Conservation (phyloP, 2,797 vertebrate genomes). For the Fistularia commersonii region DNA sequence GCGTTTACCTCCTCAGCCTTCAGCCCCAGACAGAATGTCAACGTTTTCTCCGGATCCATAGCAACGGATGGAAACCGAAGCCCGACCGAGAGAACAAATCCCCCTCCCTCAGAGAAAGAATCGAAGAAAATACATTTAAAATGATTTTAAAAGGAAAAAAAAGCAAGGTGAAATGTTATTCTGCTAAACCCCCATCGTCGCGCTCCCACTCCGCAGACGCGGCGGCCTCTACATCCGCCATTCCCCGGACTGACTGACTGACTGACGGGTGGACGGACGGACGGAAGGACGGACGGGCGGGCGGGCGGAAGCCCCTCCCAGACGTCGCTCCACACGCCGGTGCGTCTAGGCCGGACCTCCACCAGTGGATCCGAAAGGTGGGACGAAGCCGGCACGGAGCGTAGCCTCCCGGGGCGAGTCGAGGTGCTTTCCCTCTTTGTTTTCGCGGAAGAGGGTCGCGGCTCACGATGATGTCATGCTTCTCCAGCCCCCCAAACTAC, state of each 20-base stretch:
- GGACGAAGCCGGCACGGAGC: constrained; percentile 2
- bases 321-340: constrained; percentile 33
- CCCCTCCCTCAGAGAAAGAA: no score
- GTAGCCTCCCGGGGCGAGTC: constrained; percentile 8
- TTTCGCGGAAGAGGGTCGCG: constrained; percentile 33
- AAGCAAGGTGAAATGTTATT: constrained; percentile 27
- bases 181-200: constrained; percentile 53
- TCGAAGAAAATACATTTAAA: no score
- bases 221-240: constrained; percentile 66
- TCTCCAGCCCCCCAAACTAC: constrained; percentile 51
- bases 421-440: constrained; percentile 30
- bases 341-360: no score
- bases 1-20: constrained; percentile 69
- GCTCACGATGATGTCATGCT: constrained; percentile 70
- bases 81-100: not conserved
- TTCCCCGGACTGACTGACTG: constrained; percentile 44
- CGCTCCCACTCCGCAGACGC: constrained; percentile 55
- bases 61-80: constrained; percentile 22
- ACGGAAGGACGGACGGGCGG: no score
- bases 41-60: constrained; percentile 74
- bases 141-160: constrained; percentile 9
- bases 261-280: constrained; percentile 19
- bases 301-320: constrained; percentile 53
- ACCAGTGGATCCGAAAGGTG: no score
- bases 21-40: constrained; percentile 72